Base-by-base conservation (phyloP, 2,113 vertebrate genomes). In the Todiramphus chloris region DNA sequence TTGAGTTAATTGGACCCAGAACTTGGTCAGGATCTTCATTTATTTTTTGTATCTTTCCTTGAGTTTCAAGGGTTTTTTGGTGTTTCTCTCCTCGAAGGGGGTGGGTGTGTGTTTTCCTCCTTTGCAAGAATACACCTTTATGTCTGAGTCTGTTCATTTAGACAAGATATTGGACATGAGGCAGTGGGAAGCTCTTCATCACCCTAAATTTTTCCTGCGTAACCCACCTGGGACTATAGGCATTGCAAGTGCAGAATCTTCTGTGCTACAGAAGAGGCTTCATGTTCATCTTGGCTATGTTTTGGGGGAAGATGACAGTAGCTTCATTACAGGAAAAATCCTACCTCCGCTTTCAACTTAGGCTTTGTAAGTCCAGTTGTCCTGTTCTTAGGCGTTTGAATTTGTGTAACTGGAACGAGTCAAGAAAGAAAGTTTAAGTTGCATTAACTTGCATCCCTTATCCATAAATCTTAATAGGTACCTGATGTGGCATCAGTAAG, bases 201-300 rank as follows among this genome's bases (percentile, higher is more conserved):
- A 12, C 21, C 4, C 5, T n/a, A 31, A 48, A 13, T 50, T 80
- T 85, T 31, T 74, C 25, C 2, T 13, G 20, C 0, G 0, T 44
- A 60, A 31, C 11, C 17, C 18, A 50, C 9, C 23, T 46, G 44
- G 16, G 8, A 56, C 27, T 48, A 6, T 28, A 37, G 37, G 12
- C 24, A 56, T 48, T 63, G 11, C 27, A 73, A 51, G 6, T 46
- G 43, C 16, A 91, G 17, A 51, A 19, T 79, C 16, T 68, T 79
- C 68, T 50, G 33, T 60, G 30, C 30, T 55, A 0, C 3, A 0
- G 11, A 85, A 79, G 21, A 41, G 8, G 7, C 9, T 85, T 72
- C 43, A 6, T 74, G 6, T 82, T 63, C 19, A 11, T 64, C 23
- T 77, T 50, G 31, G 3, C 11, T 62, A 3, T 88, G 12, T 44